Percentiles rank a stretch among this genome's conserved stretches.
Conservation (phyloP, 2,113 vertebrate species). For the Ciconia maguari region DNA sequence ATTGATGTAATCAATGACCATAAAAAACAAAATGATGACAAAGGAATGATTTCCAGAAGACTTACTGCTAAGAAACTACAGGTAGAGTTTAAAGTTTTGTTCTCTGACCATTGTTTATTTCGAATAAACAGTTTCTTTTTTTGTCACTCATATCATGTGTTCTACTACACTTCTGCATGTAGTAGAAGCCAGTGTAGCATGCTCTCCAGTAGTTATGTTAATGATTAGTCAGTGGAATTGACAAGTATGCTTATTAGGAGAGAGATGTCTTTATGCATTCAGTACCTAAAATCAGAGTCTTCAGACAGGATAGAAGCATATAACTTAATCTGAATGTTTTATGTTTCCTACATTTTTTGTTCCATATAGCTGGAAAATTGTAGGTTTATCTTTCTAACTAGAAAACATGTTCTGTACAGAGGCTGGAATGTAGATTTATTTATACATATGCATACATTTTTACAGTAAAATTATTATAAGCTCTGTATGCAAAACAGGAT, state of each 20-base stretch:
- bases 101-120: background rate
- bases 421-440: background rate
- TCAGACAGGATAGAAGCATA: background rate
- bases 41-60: constrained; percentile 88
- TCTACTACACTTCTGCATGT: background rate
- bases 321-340: background rate
- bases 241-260: background rate
- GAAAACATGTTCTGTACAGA: background rate
- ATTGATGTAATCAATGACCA: constrained; percentile 92
- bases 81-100: constrained; percentile 71
- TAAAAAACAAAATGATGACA: constrained; percentile 84
- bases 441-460: accelerated
- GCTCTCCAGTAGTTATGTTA: background rate
- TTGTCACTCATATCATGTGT: background rate
- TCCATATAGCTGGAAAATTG: background rate
- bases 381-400: background rate
- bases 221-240: background rate
- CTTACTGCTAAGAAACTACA: constrained; percentile 93
- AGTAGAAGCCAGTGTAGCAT: background rate
- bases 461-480: background rate
- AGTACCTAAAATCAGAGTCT: background rate
- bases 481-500: background rate
- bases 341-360: background rate
- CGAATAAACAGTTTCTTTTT: background rate
- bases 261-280: background rate